Conservation (phyloP, 2,113 vertebrate species). For the Elgaria multicarinata region DNA sequence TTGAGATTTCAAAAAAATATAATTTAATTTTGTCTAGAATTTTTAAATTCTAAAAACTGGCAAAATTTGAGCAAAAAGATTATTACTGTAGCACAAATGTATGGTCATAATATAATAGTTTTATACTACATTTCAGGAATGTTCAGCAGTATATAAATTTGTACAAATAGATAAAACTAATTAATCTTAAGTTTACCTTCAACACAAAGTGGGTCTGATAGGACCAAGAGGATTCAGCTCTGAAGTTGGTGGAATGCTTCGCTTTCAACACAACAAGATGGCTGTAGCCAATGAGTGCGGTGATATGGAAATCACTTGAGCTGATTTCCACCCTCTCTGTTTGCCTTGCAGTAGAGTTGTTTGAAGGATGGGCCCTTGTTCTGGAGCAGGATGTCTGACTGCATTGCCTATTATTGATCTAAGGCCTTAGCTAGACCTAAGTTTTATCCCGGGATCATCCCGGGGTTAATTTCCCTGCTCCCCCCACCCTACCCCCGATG, state of each 20-base stretch:
- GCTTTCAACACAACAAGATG: not conserved
- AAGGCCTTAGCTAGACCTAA: no score
- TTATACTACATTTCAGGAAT: not conserved
- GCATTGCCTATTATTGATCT: no score
- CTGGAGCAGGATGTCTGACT: not conserved
- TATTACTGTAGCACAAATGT: not conserved
- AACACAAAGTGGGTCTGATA: no score
- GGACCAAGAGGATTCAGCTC: no score
- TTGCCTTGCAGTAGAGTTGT: not conserved
- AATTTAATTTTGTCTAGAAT: not conserved
- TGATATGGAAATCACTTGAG: not conserved
- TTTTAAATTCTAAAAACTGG: no score
- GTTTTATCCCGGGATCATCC: no score
- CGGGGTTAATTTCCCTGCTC: no score
- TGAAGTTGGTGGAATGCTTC: no score
- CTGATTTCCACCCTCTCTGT: not conserved
- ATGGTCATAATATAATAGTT: not conserved
- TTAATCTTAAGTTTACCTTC: no score
- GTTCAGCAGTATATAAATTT: not conserved
- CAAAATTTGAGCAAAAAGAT: not conserved
- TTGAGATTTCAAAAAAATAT: not conserved
- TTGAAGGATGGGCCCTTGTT: not conserved
- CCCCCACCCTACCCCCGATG: no score
- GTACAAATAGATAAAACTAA: no score
- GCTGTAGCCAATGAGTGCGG: not conserved